Percentiles rank a stretch among this genome's conserved stretches.
Evolutionary conservation across 1,140 invertebrate genomes (phyloP).

Genomic region (Chrysopa pallens): DNA sequence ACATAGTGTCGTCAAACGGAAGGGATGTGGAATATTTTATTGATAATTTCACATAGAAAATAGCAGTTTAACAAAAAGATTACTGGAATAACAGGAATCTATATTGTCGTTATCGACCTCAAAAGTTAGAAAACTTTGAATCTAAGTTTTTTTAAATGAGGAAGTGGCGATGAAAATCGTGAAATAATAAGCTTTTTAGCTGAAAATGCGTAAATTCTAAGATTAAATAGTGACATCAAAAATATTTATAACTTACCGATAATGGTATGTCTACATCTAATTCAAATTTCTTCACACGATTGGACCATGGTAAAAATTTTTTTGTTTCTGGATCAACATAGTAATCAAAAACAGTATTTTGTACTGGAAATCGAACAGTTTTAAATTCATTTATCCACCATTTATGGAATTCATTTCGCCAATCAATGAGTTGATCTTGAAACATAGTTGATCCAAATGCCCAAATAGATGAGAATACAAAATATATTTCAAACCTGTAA

Average conservation of each 20-base stretch:
- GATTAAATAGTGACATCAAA: not conserved
- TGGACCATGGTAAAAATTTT: conserved; percentile 72
- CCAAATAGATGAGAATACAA: conserved; percentile 83
- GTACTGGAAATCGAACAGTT: conserved; percentile 69
- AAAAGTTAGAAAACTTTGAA: too few species aligned
- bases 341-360: conserved; percentile 76
- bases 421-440: conserved; percentile 76
- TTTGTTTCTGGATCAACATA: conserved; percentile 74
- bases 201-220: too few species aligned
- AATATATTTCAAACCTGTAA: conserved; percentile 72
- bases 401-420: conserved; percentile 84
- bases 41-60: too few species aligned
- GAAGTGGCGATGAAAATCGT: not conserved
- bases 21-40: too few species aligned
- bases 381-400: conserved; percentile 86
- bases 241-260: conserved; percentile 33
- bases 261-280: conserved; percentile 73
- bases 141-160: not conserved
- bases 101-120: too few species aligned
- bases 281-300: conserved; percentile 56
- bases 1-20: too few species aligned
- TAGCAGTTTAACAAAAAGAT: too few species aligned
- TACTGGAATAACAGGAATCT: too few species aligned
- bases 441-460: conserved; percentile 82
- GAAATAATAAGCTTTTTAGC: not conserved